These are phyloP conservation scores for Trachelus iudaicus DNA, from an alignment of 2,888 invertebrate species.

Conservation along the genomic window DNA sequence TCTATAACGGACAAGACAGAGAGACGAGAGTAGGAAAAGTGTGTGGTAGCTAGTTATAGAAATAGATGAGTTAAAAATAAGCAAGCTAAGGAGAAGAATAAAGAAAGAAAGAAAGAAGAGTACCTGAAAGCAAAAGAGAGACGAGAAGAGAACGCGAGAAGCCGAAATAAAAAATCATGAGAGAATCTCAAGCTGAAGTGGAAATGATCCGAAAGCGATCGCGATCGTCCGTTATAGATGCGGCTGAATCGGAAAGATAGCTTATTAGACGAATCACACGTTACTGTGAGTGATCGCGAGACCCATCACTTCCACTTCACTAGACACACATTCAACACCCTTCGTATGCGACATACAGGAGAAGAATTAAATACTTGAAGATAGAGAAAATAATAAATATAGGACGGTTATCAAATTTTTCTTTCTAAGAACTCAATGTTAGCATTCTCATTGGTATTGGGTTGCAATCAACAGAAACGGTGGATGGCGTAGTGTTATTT, in stretches of 20 bases:
- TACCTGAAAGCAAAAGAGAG: conserved; percentile 16
- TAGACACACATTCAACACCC: conserved; percentile 34
- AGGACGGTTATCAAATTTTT: neutral
- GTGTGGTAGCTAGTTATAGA: conserved; percentile 17
- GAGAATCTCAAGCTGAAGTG: conserved; percentile 52
- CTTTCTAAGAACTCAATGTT: neutral
- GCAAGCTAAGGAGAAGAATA: conserved; percentile 11
- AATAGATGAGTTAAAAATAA: conserved; percentile 13
- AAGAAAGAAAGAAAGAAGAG: conserved; percentile 5
- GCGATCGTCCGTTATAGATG: conserved; percentile 63
- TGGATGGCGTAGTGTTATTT: too few relatives aligned
- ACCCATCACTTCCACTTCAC: conserved; percentile 62
- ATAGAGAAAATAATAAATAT: neutral
- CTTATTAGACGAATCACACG: conserved; percentile 28
- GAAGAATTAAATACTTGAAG: neutral
- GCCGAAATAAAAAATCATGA: conserved; percentile 27
- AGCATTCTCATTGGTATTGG: neutral
- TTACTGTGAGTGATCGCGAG: neutral
- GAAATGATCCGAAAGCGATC: conserved; percentile 54
- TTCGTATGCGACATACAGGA: too few relatives aligned
- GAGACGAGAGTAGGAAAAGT: neutral
- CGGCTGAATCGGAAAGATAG: conserved; percentile 46
- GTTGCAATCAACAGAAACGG: neutral
- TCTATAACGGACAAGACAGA: conserved; percentile 65
- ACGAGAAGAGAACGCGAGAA: conserved; percentile 28